Base-by-base conservation (phyloP, 92 coral and sea anemone genomes). In the Porites evermanni region DNA sequence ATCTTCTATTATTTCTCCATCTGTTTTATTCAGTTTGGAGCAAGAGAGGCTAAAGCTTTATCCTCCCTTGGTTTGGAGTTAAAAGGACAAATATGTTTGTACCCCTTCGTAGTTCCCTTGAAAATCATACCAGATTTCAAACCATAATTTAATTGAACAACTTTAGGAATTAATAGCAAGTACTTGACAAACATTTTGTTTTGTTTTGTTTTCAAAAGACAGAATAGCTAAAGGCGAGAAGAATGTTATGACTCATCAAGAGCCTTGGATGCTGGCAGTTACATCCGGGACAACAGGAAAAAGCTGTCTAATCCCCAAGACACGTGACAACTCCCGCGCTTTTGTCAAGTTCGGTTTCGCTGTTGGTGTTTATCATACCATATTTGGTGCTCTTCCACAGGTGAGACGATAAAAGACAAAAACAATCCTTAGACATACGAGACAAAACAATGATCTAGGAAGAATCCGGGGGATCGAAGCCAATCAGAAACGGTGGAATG, bases 281-380 rank as follows among this genome's bases (percentile, higher is more conserved):
- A 89, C 92, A 11, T 89, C 92, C 29, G 92, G 92, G 20, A 89
- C 92, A 83, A 83, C 92, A 24, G 92, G 92, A 21, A 83, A 80
- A 24, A 89, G 88, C 63, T 67, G 87, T 72, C 61, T 89, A 61
- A 74, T 89, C 53, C 75, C 87, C 24, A 83, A 83, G 84, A 89
- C 92, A 75, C 69, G 74, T 20, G 82, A 74, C 66, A 86, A 85
- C 18, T 76, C 92, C 2, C 53, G 67, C 60, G 80, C 88, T 66
- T 89, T 89, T 70, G 79, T 89, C 17, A 75, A 77, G 52, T 83
- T 69, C 29, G 92, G 92, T 44, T 83, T 83, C 32, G 71, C 87
- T 68, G 88, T 89, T 23, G 87, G 84, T 2, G 75, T 83, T 50
- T 89, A 77, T 83, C 79, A 89, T 64, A 66, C 67, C 20, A 77